Evolutionary conservation across 2,888 invertebrate species (phyloP).

Genomic region (Colostygia pectinataria): DNA sequence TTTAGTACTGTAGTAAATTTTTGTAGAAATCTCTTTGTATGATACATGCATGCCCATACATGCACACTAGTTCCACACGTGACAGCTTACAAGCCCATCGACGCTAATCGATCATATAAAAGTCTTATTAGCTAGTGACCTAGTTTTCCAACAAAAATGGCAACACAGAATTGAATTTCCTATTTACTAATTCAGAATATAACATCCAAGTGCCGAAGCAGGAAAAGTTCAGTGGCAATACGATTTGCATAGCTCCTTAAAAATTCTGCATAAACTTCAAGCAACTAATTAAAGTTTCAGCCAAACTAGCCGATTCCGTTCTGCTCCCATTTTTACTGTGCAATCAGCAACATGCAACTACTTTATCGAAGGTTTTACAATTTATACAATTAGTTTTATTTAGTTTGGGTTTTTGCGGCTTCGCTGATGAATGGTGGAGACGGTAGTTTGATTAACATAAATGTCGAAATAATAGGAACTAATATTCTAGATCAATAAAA

Average conservation of each 20-base stretch:
- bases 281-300: conserved; percentile 41
- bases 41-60: too few relatives aligned
- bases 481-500: too few relatives aligned
- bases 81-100: too few relatives aligned
- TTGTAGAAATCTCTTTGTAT: too few relatives aligned
- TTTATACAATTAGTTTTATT: conserved; percentile 17
- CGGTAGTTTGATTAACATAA: too few relatives aligned
- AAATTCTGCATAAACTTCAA: conserved; percentile 32
- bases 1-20: too few relatives aligned
- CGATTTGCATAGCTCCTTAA: conserved; percentile 37
- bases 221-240: conserved; percentile 31
- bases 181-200: conserved; percentile 10
- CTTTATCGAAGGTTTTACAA: conserved; percentile 24
- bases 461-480: too few relatives aligned
- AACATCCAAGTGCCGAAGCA: conserved; percentile 15
- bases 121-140: too few relatives aligned
- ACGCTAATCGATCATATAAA: too few relatives aligned
- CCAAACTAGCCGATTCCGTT: conserved; percentile 36
- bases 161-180: conserved; percentile 3
- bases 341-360: conserved; percentile 33
- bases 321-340: conserved; percentile 30
- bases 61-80: too few relatives aligned
- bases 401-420: too few relatives aligned
- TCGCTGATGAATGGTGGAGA: too few relatives aligned
- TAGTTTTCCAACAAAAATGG: background rate